Base-by-base conservation (phyloP, 1,140 invertebrate species). In the Cydia splendana region DNA sequence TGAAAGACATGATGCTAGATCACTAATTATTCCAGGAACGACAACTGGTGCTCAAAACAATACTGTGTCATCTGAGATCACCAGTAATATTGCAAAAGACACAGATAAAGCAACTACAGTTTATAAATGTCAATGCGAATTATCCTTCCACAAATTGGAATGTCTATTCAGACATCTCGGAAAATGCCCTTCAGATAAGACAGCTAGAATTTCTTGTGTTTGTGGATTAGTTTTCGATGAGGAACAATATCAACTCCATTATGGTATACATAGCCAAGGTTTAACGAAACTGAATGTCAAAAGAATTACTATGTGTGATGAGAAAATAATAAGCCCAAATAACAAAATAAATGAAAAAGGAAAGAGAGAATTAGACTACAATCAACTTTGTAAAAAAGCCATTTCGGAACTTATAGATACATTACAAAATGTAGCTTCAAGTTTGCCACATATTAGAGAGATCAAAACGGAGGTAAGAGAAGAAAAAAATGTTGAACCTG, bases 211-310 rank as follows among this genome's bases (percentile, higher is more conserved):
- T 2, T n/a, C n/a, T 18, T 71, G 34, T 38, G 0, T 30, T 42
- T 71, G 67, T 18, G 30, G 15, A 0, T 71, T 71, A 38, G 15
- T 38, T 71, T 71, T 71, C 45, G 67, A 71, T 18, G 18, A 38
- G 3, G 5, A 42, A 7, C 30, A 71, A 34, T 71, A 18, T 38
- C 6, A 71, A 18, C 2, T 18, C n/a, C 67, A 71, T 38, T 18
- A 18, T 45, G 6, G 18, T 42, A 38, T 38, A 9, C 67, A 71
- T 18, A 18, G 6, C n/a, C n/a, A 42, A 18, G 34, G 34, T n/a
- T 15, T 71, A 4, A 38, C 34, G n/a, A 45, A 12, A 71, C 9
- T 71, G 15, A 71, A 71, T 42, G 34, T 71, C 0, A 71, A 71
- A 15, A 45, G n/a, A 38, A 34, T 71, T 42, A 18, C 18, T 20